Base-by-base conservation (phyloP, 2,797 vertebrate genomes). In the Urocyon cinereoargenteus region DNA sequence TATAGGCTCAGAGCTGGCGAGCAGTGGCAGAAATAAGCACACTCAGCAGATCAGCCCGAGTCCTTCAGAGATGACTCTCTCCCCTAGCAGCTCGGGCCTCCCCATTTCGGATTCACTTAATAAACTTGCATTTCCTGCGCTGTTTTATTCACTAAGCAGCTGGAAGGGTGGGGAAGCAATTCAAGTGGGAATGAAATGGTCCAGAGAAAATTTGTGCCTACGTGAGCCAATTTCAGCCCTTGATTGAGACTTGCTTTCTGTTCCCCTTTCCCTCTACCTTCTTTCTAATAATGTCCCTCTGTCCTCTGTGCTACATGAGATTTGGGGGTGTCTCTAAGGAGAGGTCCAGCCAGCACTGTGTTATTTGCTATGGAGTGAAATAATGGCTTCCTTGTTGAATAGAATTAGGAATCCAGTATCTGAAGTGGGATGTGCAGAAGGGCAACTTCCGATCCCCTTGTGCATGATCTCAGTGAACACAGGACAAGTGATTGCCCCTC, bases 361-460 rank as follows among this genome's bases (percentile, higher is more conserved):
- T 24, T 75, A 62, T 55, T 53, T 83, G 59, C 59, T 53, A 4
- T 72, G 59, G 34, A 77, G 85, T 72, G 34, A 94, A 86, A 92
- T 24, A 26, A 81, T 31, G 84, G 36, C 36, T 77, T 61, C 49
- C 40, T 2, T 51, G 62, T 61, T 61, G 49, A 77, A 36, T 34
- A 62, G 86, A 51, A 34, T 66, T 51, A 24, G 87, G 49, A 78
- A 62, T 18, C 72, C 61, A 61, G n/a, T 78, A 22, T 45, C 40
- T 31, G 19, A 62, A 85, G 66, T 77, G 62, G 81, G 22, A 79
- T 0, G 1, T 14, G 3, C 21, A 40, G 73, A 75, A 0, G 4
- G 49, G 4, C 24, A 34, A 51, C 16, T 57, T 49, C 31, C 0
- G 0, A n/a, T 8, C 64, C 28, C 9, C 31, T 64, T 53, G 12